Evolutionary conservation across 2,888 invertebrate species (phyloP).

Genomic region (Dolichomitus sp.): DNA sequence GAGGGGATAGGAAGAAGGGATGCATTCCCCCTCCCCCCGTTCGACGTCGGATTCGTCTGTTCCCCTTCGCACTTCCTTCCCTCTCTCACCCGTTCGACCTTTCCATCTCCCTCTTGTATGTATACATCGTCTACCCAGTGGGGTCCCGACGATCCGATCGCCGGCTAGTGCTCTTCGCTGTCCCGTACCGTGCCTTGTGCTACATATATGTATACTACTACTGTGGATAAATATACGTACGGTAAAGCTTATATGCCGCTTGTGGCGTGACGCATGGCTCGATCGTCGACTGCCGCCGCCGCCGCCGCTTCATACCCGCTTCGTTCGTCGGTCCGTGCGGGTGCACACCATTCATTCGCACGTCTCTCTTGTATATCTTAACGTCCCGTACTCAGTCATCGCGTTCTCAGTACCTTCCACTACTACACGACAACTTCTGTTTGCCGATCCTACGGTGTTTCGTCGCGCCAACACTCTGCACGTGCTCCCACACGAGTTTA

Average conservation of each 20-base stretch:
- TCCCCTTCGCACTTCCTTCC: constrained; percentile 53
- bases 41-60: constrained; percentile 3
- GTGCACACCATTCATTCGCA: constrained; percentile 66
- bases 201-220: constrained; percentile 4
- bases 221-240: constrained; percentile 37
- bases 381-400: constrained; percentile 7
- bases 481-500: constrained; percentile 6
- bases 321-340: constrained; percentile 73
- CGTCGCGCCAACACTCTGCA: constrained; percentile 9
- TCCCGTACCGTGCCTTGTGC: constrained; percentile 7
- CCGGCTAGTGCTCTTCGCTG: constrained; percentile 65
- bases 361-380: constrained; percentile 15
- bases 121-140: constrained; percentile 24
- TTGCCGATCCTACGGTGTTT: not conserved
- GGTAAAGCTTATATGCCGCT: constrained; percentile 65
- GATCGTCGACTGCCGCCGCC: constrained; percentile 69
- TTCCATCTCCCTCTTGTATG: constrained; percentile 24
- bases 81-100: constrained; percentile 30
- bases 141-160: constrained; percentile 48
- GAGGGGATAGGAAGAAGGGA: constrained; percentile 26
- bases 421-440: not conserved
- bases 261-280: constrained; percentile 76
- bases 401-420: constrained; percentile 15
- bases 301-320: constrained; percentile 76
- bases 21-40: constrained; percentile 35